Base-by-base conservation (phyloP, 1,140 invertebrate genomes). In the Drosophila ogumai region DNA sequence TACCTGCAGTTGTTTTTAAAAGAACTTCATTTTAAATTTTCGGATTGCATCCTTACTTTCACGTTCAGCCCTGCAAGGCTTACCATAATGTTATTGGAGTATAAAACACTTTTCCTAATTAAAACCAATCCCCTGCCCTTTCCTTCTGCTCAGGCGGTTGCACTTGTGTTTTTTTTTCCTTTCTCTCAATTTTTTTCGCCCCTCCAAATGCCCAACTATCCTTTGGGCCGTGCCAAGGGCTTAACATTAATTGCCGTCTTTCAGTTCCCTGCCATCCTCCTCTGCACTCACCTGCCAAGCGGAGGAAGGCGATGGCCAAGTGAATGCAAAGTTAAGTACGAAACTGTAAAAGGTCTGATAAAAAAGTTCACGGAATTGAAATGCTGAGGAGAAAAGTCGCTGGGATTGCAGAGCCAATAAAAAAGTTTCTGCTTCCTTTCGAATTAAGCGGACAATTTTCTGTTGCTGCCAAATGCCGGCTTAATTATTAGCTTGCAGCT, bases 161-260 rank as follows among this genome's bases (percentile, higher is more conserved):
- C 64, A 61, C 54, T 47, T 54, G 10, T 36, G 31, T 40, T 40
- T 34, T 75, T 55, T 41, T 66, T 9, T 6, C 3, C 15, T 54
- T 55, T 55, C 3, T 52, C n/a, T 41, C 32, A 15, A 28, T 49
- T 60, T 49, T 43, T 71, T 71, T 67, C 22, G 28, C 49, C 41
- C 49, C 38, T 36, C 64, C 71, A 79, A 82, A 84, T 82, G 80
- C 60, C 67, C 60, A 76, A 72, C 60, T 71, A 82, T 78, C 80
- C 80, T 82, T 78, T 82, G 58, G 59, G 61, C 77, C 65, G 59
- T 82, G 79, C 79, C 79, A 82, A 55, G 67, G 73, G 81, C 76
- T 81, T 81, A 77, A 63, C 81, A 85, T 85, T 85, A 85, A 85
- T 85, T 81, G 81, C 81, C 81, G 74, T 77, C 59, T 85, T 81